Conservation (phyloP, 2,797 vertebrate species). For the Phrynocephalus vlangalii region DNA sequence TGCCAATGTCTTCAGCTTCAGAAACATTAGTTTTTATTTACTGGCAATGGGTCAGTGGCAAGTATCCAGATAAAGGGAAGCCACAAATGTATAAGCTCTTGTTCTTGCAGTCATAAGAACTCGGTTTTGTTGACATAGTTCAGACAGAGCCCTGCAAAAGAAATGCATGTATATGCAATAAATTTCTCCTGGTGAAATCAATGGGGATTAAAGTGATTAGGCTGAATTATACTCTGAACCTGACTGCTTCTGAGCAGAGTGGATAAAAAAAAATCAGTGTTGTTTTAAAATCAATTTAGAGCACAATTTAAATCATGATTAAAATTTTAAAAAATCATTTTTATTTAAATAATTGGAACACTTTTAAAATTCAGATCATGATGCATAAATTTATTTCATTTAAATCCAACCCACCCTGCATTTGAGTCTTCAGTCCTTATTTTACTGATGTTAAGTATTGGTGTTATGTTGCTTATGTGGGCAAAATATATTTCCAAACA, state of each 20-base stretch:
- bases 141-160: slow-evolving; percentile 34
- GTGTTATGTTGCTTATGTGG: background rate
- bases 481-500: background rate
- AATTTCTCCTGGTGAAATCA: background rate
- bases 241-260: background rate
- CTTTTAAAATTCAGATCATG: too few relatives aligned
- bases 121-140: slow-evolving; percentile 41
- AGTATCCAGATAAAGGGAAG: slow-evolving; percentile 52
- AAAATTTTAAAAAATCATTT: too few relatives aligned
- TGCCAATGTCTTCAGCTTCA: slow-evolving; percentile 63
- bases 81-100: slow-evolving; percentile 12
- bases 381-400: too few relatives aligned
- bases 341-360: too few relatives aligned
- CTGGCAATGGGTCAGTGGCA: slow-evolving; percentile 63
- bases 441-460: background rate
- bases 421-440: background rate
- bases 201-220: background rate
- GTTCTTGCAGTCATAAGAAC: slow-evolving; percentile 43
- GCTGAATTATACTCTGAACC: background rate
- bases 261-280: too few relatives aligned
- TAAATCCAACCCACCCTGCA: too few relatives aligned
- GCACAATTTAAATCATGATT: too few relatives aligned
- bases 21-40: slow-evolving; percentile 69
- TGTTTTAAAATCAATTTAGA: too few relatives aligned
- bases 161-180: slow-evolving; percentile 32